Percentiles rank a stretch among this genome's conserved stretches.
Conservation (phyloP, 2,888 invertebrate species). For the Phalera bucephala region DNA sequence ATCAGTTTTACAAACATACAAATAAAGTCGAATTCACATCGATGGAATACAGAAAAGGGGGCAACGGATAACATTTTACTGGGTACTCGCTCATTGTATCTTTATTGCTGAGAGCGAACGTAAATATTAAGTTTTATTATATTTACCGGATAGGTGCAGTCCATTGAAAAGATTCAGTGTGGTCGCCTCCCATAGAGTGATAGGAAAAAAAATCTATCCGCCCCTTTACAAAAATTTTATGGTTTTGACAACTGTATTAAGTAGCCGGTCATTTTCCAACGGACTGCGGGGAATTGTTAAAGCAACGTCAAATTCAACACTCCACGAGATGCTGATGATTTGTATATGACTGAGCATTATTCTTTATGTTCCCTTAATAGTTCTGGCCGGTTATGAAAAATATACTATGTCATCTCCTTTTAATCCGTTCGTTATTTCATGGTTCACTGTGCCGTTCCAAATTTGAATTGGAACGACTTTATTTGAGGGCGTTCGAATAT, state of each 20-base stretch:
- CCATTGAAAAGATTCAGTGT: conserved; percentile 62
- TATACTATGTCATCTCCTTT: conserved; percentile 66
- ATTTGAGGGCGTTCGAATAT: neutral
- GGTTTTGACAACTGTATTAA: conserved; percentile 66
- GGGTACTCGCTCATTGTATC: conserved; percentile 70
- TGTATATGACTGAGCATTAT: conserved; percentile 68
- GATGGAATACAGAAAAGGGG: conserved; percentile 32
- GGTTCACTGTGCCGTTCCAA: conserved; percentile 38
- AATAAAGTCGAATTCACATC: conserved; percentile 27
- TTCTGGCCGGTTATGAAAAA: conserved; percentile 46
- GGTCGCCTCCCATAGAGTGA: conserved; percentile 74
- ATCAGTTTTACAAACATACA: conserved; percentile 13
- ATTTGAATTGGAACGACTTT: conserved; percentile 20
- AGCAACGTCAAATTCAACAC: conserved; percentile 75
- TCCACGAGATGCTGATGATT: conserved; percentile 62
- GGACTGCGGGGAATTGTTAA: conserved; percentile 50
- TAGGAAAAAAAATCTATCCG: conserved; percentile 61
- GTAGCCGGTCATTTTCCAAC: conserved; percentile 48
- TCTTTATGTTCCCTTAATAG: conserved; percentile 39
- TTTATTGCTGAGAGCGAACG: conserved; percentile 72
- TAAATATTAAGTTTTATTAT: conserved; percentile 80
- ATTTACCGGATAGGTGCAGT: conserved; percentile 71
- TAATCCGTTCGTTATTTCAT: conserved; percentile 74
- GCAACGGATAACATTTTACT: conserved; percentile 48
- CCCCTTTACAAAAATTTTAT: conserved; percentile 63